Base-by-base conservation (phyloP, 2,113 vertebrate species). In the Hemibagrus wyckioides region DNA sequence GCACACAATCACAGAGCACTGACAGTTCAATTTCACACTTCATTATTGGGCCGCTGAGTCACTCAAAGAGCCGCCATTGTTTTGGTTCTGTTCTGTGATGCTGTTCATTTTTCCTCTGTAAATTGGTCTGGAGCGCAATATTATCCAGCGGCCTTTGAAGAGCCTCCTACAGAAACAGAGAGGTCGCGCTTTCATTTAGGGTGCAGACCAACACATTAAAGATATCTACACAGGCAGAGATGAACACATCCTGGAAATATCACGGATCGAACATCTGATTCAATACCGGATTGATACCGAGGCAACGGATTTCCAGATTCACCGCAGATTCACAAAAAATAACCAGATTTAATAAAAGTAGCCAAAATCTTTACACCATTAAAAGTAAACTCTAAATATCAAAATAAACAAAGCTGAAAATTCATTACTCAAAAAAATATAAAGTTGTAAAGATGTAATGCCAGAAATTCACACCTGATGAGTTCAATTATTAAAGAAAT, bases 21-120 rank as follows among this genome's bases (percentile, higher is more conserved):
- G 90, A 91, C 90, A 91, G 90, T 89, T 91, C 90, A 91, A 91
- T 91, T 91, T 91, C 90, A 91, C 88, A 91, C 90, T 89, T 91
- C 88, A 91, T 91, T 91, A 91, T 91, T 89, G 90, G 87, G 61
- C 75, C 52, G 57, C 87, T 73, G 88, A 91, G 90, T 89, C 85
- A 88, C 87, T 89, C 88, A 91, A 87, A 88, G 82, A 88, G 89
- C 85, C 71, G 87, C 84, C 88, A 89, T 91, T 89, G 90, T 91
- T 91, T 89, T 89, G 88, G 65, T 91, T 88, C 82, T 86, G 82
- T 88, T 83, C 88, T 89, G 61, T 87, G 87, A 91, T 91, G 86
- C 85, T 89, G 88, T 87, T 91, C 82, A 89, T 91, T 89, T 91
- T 54, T 89, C 86, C 82, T 87, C 87, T 79, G 77, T 85, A 88